Percentiles rank a stretch among this genome's conserved stretches.
These are phyloP conservation scores for Dryobota labecula DNA, from an alignment of 2,888 invertebrate species.

Conservation along the genomic window DNA sequence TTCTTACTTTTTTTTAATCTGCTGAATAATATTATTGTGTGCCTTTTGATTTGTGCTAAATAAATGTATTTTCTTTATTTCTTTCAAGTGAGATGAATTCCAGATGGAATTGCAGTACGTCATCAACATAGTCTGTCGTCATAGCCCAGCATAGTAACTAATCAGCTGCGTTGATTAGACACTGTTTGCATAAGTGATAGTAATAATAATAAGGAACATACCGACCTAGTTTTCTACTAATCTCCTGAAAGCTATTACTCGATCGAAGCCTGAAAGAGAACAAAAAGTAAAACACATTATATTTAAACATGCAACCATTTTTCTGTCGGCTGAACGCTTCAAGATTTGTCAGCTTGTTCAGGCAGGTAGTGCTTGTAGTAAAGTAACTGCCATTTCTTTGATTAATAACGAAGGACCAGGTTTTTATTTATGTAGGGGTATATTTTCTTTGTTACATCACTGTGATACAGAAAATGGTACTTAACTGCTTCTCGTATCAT, in stretches of 20 bases:
- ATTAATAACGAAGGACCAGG: too few species aligned
- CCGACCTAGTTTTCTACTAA: slow-evolving; percentile 13
- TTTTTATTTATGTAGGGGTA: too few species aligned
- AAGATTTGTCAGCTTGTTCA: background rate
- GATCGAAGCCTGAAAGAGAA: background rate
- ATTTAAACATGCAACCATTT: background rate
- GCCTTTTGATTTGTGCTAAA: too few species aligned
- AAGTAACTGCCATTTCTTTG: background rate
- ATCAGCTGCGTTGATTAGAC: slow-evolving; percentile 11
- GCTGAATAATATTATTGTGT: too few species aligned
- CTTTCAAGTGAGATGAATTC: background rate
- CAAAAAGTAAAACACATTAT: background rate
- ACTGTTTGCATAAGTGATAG: slow-evolving; percentile 6
- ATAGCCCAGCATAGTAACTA: slow-evolving; percentile 13
- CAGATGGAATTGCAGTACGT: background rate
- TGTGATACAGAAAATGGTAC: too few species aligned
- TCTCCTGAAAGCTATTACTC: too few species aligned
- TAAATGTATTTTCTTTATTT: too few species aligned
- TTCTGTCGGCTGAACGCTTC: background rate
- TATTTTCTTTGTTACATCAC: too few species aligned
- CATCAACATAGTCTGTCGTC: slow-evolving; percentile 8
- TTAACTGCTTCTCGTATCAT: too few species aligned
- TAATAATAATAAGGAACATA: slow-evolving; percentile 16
- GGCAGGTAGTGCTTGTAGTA: background rate
- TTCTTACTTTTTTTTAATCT: too few species aligned